Evolutionary conservation across 1,140 invertebrate genomes (phyloP).

Genomic region (Lepidurus packardi): DNA sequence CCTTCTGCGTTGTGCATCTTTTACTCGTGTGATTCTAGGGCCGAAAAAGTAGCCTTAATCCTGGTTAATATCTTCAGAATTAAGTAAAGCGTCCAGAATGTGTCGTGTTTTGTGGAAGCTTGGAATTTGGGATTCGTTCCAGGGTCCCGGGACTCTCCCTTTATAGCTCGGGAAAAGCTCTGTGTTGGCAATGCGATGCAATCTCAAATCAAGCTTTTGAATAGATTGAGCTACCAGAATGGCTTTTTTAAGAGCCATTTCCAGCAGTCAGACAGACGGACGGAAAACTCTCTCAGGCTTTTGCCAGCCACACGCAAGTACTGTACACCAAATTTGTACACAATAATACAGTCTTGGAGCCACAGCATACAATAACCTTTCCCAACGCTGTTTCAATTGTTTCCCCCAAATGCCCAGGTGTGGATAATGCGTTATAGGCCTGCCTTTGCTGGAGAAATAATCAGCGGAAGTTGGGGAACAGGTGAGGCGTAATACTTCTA

Average conservation of each 20-base stretch:
- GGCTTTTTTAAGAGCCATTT: neutral
- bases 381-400: neutral
- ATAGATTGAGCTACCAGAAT: neutral
- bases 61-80: neutral
- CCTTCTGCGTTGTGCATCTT: neutral
- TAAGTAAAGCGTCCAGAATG: neutral
- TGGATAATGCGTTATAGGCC: neutral
- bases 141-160: neutral
- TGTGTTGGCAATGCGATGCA: neutral
- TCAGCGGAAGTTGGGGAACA: neutral
- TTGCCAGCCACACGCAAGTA: too few relatives aligned
- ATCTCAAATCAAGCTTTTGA: neutral
- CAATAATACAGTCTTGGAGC: too few relatives aligned
- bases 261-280: too few relatives aligned
- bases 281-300: too few relatives aligned
- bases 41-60: neutral
- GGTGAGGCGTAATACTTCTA: neutral
- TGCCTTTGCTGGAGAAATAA: neutral
- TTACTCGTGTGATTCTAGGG: neutral
- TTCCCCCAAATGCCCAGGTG: neutral
- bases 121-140: neutral
- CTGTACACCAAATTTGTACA: too few relatives aligned
- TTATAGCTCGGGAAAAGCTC: too few relatives aligned
- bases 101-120: neutral
- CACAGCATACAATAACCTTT: neutral